Conservation (phyloP, 2,113 vertebrate genomes). For the Thermophis baileyi region DNA sequence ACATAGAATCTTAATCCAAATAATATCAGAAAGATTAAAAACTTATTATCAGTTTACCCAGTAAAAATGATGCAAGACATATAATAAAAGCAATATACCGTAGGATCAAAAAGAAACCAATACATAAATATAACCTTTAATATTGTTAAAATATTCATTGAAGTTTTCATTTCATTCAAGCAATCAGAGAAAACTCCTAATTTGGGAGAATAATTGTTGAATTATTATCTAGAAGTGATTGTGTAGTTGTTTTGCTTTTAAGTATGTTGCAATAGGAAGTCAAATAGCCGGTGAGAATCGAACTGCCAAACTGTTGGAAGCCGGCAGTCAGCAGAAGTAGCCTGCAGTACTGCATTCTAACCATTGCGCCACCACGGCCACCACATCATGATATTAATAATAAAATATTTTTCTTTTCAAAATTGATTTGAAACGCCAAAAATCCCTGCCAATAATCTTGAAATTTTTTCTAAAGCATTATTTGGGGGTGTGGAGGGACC, state of each 20-base stretch:
- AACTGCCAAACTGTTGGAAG: too few species aligned
- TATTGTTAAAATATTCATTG: conserved; percentile 10
- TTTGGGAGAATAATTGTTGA: conserved; percentile 8
- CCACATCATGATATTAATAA: not conserved
- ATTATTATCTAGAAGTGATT: not conserved
- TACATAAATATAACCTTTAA: conserved; percentile 38
- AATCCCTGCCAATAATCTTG: not conserved
- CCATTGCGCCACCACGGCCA: too few species aligned
- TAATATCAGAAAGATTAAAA: conserved; percentile 72
- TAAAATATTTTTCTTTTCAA: not conserved
- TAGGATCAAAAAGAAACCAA: conserved; percentile 78
- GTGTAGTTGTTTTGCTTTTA: not conserved
- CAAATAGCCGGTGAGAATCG: too few species aligned
- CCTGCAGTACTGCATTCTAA: too few species aligned
- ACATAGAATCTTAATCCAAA: conserved; percentile 79
- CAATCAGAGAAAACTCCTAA: conserved; percentile 31
- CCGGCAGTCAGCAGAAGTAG: too few species aligned
- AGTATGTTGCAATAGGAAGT: not conserved
- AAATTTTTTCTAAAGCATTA: not conserved
- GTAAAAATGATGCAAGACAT: conserved; percentile 61
- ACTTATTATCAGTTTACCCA: conserved; percentile 73
- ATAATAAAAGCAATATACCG: conserved; percentile 67
- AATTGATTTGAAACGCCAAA: not conserved
- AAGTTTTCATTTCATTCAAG: not conserved
- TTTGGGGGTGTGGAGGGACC: not conserved